Evolutionary conservation across 2,797 vertebrate species (phyloP).

Genomic region (Peromyscus aztecus): DNA sequence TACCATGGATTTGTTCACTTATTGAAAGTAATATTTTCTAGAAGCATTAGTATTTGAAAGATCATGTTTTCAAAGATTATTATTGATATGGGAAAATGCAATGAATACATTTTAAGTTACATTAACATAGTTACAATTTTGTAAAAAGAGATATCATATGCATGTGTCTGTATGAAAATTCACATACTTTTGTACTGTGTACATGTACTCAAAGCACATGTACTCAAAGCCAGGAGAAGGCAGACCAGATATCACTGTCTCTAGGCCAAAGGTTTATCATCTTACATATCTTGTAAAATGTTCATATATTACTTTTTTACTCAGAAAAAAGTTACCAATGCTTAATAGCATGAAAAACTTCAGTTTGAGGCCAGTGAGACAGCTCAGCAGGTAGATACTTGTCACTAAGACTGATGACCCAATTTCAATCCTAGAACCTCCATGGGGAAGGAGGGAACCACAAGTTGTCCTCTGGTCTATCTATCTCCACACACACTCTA

Average conservation of each 20-base stretch:
- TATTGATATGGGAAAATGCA: background rate
- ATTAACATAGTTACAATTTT: conserved; percentile 18
- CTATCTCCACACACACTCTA: background rate
- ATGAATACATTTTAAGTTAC: conserved; percentile 17
- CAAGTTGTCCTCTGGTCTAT: background rate
- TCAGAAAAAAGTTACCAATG: background rate
- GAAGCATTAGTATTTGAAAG: conserved; percentile 6
- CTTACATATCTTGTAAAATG: background rate
- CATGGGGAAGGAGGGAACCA: background rate
- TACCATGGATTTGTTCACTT: background rate
- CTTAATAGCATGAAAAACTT: background rate
- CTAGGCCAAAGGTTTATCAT: background rate
- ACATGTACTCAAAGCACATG: background rate
- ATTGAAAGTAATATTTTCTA: conserved; percentile 38
- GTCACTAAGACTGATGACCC: background rate
- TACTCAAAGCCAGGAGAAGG: background rate
- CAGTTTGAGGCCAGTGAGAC: background rate
- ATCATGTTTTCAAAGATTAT: background rate
- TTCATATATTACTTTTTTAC: background rate
- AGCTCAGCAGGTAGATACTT: background rate
- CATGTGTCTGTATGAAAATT: background rate
- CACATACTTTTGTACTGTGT: background rate
- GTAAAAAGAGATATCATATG: background rate
- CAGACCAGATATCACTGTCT: background rate
- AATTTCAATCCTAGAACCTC: background rate